phyloP scores from a whole-genome alignment of 2,797 vertebrate species.

The Chelon labrosus region DNA sequence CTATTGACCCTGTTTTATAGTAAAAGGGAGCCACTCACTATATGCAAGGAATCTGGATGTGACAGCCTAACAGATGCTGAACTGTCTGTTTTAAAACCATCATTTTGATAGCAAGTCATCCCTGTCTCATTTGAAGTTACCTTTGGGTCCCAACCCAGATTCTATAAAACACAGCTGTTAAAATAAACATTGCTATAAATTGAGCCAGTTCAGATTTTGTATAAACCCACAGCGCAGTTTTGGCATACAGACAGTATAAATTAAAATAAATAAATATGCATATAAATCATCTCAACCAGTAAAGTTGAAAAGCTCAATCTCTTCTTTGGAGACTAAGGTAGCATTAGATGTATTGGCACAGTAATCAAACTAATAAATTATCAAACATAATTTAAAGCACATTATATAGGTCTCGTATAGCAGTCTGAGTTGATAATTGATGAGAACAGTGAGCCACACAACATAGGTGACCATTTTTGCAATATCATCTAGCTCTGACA shows the following conservation, averaged over 20 bases:
- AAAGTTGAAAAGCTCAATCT: conserved; percentile 54
- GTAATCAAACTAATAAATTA: conserved; percentile 48
- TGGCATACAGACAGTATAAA: conserved; percentile 56
- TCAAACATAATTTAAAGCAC: conserved; percentile 42
- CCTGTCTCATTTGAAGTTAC: conserved; percentile 44
- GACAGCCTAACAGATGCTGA: conserved; percentile 36
- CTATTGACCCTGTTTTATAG: conserved; percentile 30
- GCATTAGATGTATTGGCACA: conserved; percentile 35
- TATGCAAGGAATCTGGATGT: conserved; percentile 21
- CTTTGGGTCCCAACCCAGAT: conserved; percentile 54
- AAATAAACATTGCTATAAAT: conserved; percentile 56
- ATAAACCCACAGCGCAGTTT: conserved; percentile 26
- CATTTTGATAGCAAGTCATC: conserved; percentile 34
- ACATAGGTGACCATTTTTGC: conserved; percentile 11
- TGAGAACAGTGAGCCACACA: conserved; percentile 46
- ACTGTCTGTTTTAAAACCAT: conserved; percentile 39
- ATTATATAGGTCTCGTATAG: conserved; percentile 23
- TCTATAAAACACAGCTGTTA: conserved; percentile 51
- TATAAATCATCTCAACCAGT: conserved; percentile 50
- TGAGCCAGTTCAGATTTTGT: conserved; percentile 27
- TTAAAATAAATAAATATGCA: conserved; percentile 44
- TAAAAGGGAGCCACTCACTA: conserved; percentile 19
- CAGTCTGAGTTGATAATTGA: conserved; percentile 29
- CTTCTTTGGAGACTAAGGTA: conserved; percentile 42
- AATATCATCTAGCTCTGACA: conserved; percentile 32